Conservation (phyloP, 2,113 vertebrate genomes). For the Gavia stellata region DNA sequence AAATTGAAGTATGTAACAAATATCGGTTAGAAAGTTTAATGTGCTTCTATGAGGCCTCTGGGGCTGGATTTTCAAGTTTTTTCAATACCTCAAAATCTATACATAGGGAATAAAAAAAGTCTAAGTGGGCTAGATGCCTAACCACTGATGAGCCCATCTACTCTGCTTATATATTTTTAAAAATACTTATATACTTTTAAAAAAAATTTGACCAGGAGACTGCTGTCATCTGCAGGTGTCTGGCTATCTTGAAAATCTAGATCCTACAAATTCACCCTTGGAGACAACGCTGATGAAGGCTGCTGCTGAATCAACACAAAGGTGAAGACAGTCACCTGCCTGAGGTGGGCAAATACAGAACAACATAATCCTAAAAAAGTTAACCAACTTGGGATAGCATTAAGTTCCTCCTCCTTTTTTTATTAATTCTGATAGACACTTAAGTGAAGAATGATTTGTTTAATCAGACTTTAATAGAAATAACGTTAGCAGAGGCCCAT, state of each 20-base stretch:
- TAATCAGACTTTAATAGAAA: background rate
- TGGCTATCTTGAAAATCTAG: background rate
- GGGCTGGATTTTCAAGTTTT: background rate
- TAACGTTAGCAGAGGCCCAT: background rate
- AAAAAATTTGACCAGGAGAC: background rate
- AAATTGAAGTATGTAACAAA: background rate
- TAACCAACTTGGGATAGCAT: accelerated
- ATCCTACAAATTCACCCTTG: background rate
- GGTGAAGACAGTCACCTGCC: background rate
- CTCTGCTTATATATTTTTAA: background rate
- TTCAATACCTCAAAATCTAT: background rate
- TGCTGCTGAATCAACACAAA: background rate
- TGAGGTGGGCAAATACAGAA: background rate
- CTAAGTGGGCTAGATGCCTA: background rate
- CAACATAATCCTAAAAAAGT: background rate
- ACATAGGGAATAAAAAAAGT: background rate
- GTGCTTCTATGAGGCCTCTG: background rate
- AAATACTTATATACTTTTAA: too few species aligned
- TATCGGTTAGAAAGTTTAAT: background rate
- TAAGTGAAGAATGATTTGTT: background rate
- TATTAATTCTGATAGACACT: background rate
- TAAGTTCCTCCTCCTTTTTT: background rate
- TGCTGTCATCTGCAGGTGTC: background rate
- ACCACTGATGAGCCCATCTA: background rate
- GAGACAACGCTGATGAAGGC: background rate